phyloP scores from a whole-genome alignment of 2,797 vertebrate genomes.

The Halcyon chelicuti region DNA sequence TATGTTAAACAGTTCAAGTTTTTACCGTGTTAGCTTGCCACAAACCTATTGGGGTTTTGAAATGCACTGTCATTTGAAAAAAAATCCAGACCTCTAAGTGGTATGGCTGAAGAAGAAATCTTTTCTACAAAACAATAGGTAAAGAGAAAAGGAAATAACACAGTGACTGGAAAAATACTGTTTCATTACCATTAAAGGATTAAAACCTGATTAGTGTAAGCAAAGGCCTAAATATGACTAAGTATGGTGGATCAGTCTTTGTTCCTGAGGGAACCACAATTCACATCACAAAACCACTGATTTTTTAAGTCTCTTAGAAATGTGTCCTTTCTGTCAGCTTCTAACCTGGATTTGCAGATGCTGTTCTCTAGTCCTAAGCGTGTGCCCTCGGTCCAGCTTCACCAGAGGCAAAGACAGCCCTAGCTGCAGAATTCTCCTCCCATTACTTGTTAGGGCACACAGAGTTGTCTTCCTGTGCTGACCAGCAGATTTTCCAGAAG shows the following conservation, averaged over 20 bases:
- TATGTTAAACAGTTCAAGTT: conserved; percentile 74
- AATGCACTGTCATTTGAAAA: conserved; percentile 52
- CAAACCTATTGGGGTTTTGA: conserved; percentile 58
- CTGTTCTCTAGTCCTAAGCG: not conserved
- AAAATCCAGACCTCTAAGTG: conserved; percentile 67
- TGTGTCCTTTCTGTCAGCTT: not conserved
- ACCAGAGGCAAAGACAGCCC: not conserved
- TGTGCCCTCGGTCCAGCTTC: not conserved
- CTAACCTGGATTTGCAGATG: not conserved
- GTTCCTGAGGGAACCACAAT: conserved; percentile 31
- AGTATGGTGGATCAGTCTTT: conserved; percentile 9
- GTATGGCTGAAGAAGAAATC: conserved; percentile 57
- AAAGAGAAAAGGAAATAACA: conserved; percentile 76
- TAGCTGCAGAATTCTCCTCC: not conserved
- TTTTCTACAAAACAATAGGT: conserved; percentile 71
- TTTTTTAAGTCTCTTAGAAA: conserved; percentile 31
- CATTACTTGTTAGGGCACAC: not conserved
- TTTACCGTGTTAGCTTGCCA: conserved; percentile 70
- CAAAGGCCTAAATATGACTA: conserved; percentile 47
- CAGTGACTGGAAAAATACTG: conserved; percentile 69
- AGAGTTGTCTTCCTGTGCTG: not conserved
- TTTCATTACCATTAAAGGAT: conserved; percentile 74
- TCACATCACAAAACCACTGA: conserved; percentile 8
- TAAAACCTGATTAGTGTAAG: conserved; percentile 44
- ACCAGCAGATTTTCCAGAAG: not conserved